Evolutionary conservation across 2,888 invertebrate genomes (phyloP).

Genomic region (Rugalucina vietnamica): DNA sequence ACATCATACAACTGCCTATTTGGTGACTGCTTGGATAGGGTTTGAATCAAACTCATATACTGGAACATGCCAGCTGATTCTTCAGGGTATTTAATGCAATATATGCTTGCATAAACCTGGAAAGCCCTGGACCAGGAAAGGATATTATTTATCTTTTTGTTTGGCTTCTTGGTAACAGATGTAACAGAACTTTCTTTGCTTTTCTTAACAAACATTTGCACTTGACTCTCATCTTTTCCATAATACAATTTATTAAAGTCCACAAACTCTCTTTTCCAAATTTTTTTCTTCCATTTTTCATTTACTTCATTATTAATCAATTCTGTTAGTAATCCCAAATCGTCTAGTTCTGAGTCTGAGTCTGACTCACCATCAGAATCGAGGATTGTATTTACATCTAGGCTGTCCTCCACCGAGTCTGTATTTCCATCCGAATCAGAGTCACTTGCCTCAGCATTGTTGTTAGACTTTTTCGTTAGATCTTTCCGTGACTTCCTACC

Average conservation of each 20-base stretch:
- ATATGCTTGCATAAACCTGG: background rate
- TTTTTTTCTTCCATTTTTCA: background rate
- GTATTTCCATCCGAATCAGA: no score
- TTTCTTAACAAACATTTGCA: background rate
- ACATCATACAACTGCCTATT: constrained; percentile 3
- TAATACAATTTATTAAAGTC: background rate
- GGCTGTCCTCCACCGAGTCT: no score
- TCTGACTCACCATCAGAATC: no score
- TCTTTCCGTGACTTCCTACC: no score
- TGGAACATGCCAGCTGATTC: background rate
- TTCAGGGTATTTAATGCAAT: background rate
- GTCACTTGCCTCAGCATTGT: no score
- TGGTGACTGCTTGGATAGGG: background rate
- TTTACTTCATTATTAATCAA: no score
- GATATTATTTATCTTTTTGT: background rate
- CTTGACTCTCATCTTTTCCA: background rate
- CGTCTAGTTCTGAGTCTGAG: no score
- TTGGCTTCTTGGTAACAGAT: background rate
- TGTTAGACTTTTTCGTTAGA: no score
- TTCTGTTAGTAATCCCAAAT: no score
- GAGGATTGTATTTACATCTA: no score
- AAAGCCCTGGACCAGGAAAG: background rate
- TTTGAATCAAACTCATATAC: constrained; percentile 20
- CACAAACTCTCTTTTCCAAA: background rate
- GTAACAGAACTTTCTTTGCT: background rate